Conservation (phyloP, 2,888 invertebrate species). For the Amblyjoppa fuscipennis region DNA sequence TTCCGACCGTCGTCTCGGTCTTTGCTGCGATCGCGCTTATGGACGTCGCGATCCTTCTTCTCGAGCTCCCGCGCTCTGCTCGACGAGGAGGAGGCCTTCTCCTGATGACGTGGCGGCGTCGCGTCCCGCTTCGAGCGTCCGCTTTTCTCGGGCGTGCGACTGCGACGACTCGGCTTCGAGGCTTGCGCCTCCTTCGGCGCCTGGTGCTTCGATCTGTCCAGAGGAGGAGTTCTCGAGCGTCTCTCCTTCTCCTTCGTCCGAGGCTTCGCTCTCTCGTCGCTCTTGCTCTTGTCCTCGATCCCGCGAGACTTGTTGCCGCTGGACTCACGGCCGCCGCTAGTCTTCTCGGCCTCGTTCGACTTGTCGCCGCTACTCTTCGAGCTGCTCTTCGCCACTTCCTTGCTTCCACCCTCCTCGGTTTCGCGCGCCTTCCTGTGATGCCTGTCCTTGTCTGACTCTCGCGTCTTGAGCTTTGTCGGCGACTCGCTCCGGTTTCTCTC, state of each 20-base stretch:
- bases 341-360: constrained; percentile 79
- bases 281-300: constrained; percentile 77
- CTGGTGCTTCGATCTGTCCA: constrained; percentile 79
- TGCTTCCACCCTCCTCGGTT: constrained; percentile 71
- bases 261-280: constrained; percentile 79
- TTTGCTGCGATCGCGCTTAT: constrained; percentile 81
- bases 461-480: constrained; percentile 69
- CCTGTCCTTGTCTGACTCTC: constrained; percentile 77
- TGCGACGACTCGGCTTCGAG: constrained; percentile 76
- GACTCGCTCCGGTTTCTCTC: constrained; percentile 83
- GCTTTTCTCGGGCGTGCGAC: constrained; percentile 81
- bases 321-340: background rate
- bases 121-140: constrained; percentile 77
- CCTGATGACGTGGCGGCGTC: constrained; percentile 77
- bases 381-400: constrained; percentile 72
- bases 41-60: constrained; percentile 80
- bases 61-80: constrained; percentile 77
- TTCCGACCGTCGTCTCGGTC: constrained; percentile 80
- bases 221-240: constrained; percentile 81
- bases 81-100: constrained; percentile 73
- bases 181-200: constrained; percentile 76
- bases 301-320: constrained; percentile 72
- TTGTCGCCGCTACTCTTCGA: constrained; percentile 74
- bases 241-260: constrained; percentile 82
- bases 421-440: constrained; percentile 77